These are phyloP conservation scores for Phalera bucephala DNA, from an alignment of 2,888 invertebrate species.

Conservation along the genomic window DNA sequence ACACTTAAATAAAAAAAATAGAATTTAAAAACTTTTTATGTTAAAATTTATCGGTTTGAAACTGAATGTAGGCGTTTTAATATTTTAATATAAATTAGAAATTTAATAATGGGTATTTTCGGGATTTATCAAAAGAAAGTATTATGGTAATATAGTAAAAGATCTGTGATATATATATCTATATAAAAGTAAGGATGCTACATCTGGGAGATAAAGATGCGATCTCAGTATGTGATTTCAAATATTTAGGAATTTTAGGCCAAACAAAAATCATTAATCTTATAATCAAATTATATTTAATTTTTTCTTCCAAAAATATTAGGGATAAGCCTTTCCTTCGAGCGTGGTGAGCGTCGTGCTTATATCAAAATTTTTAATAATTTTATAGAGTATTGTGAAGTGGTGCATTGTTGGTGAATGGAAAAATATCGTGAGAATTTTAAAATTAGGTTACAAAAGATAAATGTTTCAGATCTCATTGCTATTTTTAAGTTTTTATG, in stretches of 20 bases:
- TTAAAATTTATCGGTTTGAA: slow-evolving; percentile 24
- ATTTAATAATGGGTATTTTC: slow-evolving; percentile 44
- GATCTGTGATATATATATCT: slow-evolving; percentile 76
- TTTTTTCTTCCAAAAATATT: background rate
- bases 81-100: slow-evolving; percentile 42
- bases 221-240: slow-evolving; percentile 74
- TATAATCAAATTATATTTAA: slow-evolving; percentile 1
- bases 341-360: background rate
- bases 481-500: slow-evolving; percentile 49
- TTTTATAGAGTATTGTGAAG: no score
- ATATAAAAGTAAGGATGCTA: slow-evolving; percentile 62
- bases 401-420: background rate
- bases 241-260: slow-evolving; percentile 37
- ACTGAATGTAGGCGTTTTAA: slow-evolving; percentile 60
- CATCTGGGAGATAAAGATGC: slow-evolving; percentile 67
- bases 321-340: background rate
- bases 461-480: slow-evolving; percentile 58
- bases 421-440: slow-evolving; percentile 6
- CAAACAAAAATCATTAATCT: slow-evolving; percentile 10
- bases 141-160: slow-evolving; percentile 75
- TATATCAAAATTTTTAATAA: background rate
- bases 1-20: slow-evolving; percentile 34
- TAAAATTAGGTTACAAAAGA: slow-evolving; percentile 30
- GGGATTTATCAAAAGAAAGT: slow-evolving; percentile 63
- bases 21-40: slow-evolving; percentile 16